These are phyloP conservation scores for Cetoscarus ocellatus DNA, from an alignment of 2,797 vertebrate species.

Conservation along the genomic window DNA sequence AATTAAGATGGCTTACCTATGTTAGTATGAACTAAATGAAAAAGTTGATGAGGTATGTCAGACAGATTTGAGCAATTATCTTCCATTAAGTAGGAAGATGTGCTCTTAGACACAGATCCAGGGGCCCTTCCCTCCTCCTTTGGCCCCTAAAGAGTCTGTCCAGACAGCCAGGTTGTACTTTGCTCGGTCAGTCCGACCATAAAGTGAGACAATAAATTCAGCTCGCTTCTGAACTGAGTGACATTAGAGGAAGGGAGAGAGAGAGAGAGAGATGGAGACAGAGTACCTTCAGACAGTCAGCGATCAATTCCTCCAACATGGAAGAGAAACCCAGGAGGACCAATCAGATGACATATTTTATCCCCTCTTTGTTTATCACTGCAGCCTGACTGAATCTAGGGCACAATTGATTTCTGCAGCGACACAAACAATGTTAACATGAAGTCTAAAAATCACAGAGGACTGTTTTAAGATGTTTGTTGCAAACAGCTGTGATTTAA, in stretches of 20 bases:
- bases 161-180: slow-evolving; percentile 79
- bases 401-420: slow-evolving; percentile 58
- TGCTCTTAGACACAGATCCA: slow-evolving; percentile 5
- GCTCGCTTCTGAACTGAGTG: slow-evolving; percentile 72
- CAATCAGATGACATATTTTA: slow-evolving; percentile 27
- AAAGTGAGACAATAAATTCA: slow-evolving; percentile 83
- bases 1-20: neutral
- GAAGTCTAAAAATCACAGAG: slow-evolving; percentile 3
- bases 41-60: neutral
- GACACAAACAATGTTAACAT: neutral
- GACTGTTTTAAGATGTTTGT: slow-evolving; percentile 18
- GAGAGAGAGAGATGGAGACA: slow-evolving; percentile 42
- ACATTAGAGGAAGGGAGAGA: slow-evolving; percentile 62
- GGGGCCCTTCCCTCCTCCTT: slow-evolving; percentile 42
- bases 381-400: slow-evolving; percentile 45
- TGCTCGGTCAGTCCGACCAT: slow-evolving; percentile 76
- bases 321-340: slow-evolving; percentile 58
- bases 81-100: neutral
- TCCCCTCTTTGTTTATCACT: slow-evolving; percentile 22
- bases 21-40: slow-evolving; percentile 1
- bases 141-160: slow-evolving; percentile 60
- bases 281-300: slow-evolving; percentile 78
- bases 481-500: slow-evolving; percentile 17
- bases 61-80: slow-evolving; percentile 8
- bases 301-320: slow-evolving; percentile 81